Evolutionary conservation across 30 jellyfish, hydroid and myxozoan species (phyloP).

Genomic region (Aurelia aurita complex sp. Pacific): DNA sequence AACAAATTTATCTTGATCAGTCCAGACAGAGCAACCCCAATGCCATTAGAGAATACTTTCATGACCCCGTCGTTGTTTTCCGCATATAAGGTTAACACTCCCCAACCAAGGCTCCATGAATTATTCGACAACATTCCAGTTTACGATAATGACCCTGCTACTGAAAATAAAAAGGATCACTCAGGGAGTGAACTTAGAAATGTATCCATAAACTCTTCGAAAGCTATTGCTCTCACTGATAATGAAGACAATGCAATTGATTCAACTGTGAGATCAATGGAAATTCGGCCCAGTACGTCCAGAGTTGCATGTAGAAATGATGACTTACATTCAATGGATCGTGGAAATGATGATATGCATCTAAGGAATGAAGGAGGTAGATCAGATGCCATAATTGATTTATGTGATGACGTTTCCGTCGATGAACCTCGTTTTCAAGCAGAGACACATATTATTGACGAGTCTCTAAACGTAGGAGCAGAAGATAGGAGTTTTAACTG

Average conservation of each 20-base stretch:
- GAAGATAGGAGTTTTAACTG: too few relatives aligned
- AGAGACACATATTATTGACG: not conserved
- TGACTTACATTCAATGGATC: too few relatives aligned
- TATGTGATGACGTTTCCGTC: too few relatives aligned
- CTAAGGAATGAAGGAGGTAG: too few relatives aligned
- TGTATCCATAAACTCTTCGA: too few relatives aligned
- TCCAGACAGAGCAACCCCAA: constrained; percentile 42
- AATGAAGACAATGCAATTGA: not conserved
- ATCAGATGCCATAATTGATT: too few relatives aligned
- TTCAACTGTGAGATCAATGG: not conserved
- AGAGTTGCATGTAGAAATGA: too few relatives aligned
- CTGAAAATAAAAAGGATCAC: not conserved
- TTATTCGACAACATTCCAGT: not conserved
- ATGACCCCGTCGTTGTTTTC: constrained; percentile 42
- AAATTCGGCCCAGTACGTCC: too few relatives aligned
- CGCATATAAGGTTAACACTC: constrained; percentile 4
- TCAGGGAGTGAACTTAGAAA: too few relatives aligned
- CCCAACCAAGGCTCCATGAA: not conserved
- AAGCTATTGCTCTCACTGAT: not conserved
- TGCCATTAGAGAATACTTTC: constrained; percentile 18
- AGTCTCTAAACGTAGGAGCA: not conserved
- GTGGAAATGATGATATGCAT: too few relatives aligned
- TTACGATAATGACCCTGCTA: not conserved
- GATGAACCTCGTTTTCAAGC: not conserved
- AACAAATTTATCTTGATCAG: constrained; percentile 14